phyloP scores from a whole-genome alignment of 2,888 invertebrate genomes.

The Apomyelois bistriatella region DNA sequence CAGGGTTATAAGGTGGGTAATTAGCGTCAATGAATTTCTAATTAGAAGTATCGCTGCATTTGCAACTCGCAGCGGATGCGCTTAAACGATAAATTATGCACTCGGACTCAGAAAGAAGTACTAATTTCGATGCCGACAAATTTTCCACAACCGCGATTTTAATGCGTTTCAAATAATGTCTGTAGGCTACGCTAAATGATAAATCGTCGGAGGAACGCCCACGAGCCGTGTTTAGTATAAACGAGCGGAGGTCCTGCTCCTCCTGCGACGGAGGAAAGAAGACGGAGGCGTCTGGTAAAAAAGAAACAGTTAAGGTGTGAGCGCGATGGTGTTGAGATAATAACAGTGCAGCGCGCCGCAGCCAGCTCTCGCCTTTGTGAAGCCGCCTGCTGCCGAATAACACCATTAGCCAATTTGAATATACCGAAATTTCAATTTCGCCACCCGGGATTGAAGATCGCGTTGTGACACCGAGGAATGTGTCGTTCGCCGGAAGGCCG shows the following conservation, averaged over 20 bases:
- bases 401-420: conserved; percentile 69
- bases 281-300: conserved; percentile 69
- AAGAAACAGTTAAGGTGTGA: conserved; percentile 73
- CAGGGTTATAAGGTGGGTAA: conserved; percentile 32
- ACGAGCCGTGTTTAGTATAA: conserved; percentile 66
- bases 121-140: conserved; percentile 79
- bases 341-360: conserved; percentile 67
- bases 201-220: conserved; percentile 76
- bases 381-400: conserved; percentile 65
- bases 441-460: conserved; percentile 21
- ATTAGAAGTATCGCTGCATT: conserved; percentile 65
- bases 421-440: conserved; percentile 56
- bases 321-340: conserved; percentile 78
- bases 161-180: conserved; percentile 79
- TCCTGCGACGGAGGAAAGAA: conserved; percentile 46
- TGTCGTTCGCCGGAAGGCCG: conserved; percentile 48
- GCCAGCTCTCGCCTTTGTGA: conserved; percentile 57
- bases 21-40: conserved; percentile 65
- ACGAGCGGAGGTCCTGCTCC: conserved; percentile 56
- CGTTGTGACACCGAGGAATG: conserved; percentile 39
- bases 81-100: conserved; percentile 75
- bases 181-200: conserved; percentile 79
- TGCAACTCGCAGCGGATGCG: conserved; percentile 60
- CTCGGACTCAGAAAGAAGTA: conserved; percentile 65
- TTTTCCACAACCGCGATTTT: conserved; percentile 77